Conservation (phyloP, 2,797 vertebrate genomes). For the Gobio occitaniae region DNA sequence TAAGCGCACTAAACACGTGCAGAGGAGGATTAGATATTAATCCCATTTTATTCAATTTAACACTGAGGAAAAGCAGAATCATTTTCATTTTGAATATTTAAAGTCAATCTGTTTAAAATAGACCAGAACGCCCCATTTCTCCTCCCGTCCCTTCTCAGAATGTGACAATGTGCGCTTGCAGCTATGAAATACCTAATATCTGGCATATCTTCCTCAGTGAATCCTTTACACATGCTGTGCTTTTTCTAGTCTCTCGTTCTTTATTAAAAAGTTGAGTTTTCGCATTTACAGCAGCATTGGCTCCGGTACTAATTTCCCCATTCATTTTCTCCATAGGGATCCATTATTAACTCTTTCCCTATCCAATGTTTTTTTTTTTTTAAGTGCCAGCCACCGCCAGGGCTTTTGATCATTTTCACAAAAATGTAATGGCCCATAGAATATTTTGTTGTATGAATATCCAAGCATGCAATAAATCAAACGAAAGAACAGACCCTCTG, state of each 20-base stretch:
- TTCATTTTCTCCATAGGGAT: neutral
- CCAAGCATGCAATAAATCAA: no score
- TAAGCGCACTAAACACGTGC: conserved; percentile 15
- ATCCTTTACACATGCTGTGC: neutral
- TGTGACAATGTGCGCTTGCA: neutral
- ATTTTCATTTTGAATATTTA: conserved; percentile 46
- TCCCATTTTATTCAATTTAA: conserved; percentile 45
- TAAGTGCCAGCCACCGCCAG: no score
- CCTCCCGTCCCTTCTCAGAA: neutral
- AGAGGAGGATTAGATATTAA: conserved; percentile 34
- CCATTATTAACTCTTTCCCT: neutral
- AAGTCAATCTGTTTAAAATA: conserved; percentile 43
- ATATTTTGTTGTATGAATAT: no score
- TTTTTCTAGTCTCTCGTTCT: neutral
- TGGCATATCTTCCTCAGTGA: neutral
- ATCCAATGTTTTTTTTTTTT: no score
- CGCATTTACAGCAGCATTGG: neutral
- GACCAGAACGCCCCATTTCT: conserved; percentile 21
- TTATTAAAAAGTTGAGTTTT: neutral
- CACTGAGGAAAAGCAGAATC: conserved; percentile 16
- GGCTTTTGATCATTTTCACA: no score
- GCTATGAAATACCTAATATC: conserved; percentile 14
- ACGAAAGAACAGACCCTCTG: no score
- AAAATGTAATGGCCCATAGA: no score
- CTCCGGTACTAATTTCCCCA: neutral